Conservation (phyloP, 2,797 vertebrate genomes). For the Mormyrus proboscirostris region DNA sequence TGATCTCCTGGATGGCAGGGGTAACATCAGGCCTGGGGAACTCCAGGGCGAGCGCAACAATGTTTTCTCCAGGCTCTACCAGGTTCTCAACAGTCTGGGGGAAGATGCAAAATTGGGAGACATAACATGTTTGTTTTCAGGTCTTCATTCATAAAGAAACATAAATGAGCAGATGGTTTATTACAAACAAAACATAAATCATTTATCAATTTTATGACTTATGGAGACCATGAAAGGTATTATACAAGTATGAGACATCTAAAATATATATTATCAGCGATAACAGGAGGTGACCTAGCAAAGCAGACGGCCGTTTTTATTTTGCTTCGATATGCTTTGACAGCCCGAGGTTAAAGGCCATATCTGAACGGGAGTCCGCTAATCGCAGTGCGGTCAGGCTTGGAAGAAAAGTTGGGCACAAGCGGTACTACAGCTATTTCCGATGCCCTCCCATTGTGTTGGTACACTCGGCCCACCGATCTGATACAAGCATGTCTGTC, state of each 20-base stretch:
- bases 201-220: neutral
- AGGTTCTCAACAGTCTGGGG: conserved; percentile 49
- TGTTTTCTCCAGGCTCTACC: conserved; percentile 36
- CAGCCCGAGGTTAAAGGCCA: conserved; percentile 47
- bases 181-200: neutral
- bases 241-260: neutral
- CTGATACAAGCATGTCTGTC: conserved; percentile 8
- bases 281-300: conserved; percentile 1
- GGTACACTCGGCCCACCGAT: neutral
- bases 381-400: conserved; percentile 28
- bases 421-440: neutral
- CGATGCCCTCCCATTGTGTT: neutral
- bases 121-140: conserved; percentile 13
- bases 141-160: neutral
- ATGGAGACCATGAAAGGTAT: neutral
- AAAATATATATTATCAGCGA: neutral
- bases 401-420: neutral
- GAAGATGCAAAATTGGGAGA: conserved; percentile 29
- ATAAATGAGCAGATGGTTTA: neutral
- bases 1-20: conserved; percentile 49
- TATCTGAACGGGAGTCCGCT: conserved; percentile 56
- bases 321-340: conserved; percentile 44
- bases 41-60: conserved; percentile 36
- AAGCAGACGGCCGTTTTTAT: conserved; percentile 53
- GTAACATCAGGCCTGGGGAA: conserved; percentile 59